These are phyloP conservation scores for Pseudorasbora parva DNA, from an alignment of 2,113 vertebrate species.

Conservation along the genomic window DNA sequence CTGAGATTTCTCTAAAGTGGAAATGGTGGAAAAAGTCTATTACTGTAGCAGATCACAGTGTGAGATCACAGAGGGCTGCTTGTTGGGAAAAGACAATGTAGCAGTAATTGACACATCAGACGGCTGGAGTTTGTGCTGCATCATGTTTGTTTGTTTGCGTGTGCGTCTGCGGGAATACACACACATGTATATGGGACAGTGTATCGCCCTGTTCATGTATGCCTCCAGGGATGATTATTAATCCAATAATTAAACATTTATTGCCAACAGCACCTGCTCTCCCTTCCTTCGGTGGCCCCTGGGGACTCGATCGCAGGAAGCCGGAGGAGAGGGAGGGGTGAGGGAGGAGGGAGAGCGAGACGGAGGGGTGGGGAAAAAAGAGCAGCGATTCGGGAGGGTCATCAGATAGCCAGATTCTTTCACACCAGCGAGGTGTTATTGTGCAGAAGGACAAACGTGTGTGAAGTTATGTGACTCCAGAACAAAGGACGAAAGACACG, in stretches of 20 bases:
- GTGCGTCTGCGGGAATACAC: slow-evolving; percentile 37
- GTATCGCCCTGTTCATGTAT: slow-evolving; percentile 57
- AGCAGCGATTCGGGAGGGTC: slow-evolving; percentile 75
- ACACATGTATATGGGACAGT: slow-evolving; percentile 62
- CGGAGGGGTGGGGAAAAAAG: slow-evolving; percentile 69
- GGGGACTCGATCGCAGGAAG: slow-evolving; percentile 66
- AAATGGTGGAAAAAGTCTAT: slow-evolving; percentile 11
- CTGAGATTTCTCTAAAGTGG: background rate
- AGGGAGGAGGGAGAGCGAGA: slow-evolving; percentile 53
- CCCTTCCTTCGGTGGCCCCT: slow-evolving; percentile 66
- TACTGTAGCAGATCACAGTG: slow-evolving; percentile 14
- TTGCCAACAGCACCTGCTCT: slow-evolving; percentile 89
- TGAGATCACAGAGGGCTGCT: slow-evolving; percentile 34
- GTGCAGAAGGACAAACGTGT: slow-evolving; percentile 64
- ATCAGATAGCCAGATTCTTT: slow-evolving; percentile 81
- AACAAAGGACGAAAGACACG: slow-evolving; percentile 74
- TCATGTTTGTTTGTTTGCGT: slow-evolving; percentile 55
- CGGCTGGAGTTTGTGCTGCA: slow-evolving; percentile 39
- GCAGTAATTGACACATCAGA: slow-evolving; percentile 59
- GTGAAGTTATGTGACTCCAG: slow-evolving; percentile 81
- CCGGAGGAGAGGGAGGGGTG: slow-evolving; percentile 48
- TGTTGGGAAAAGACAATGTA: slow-evolving; percentile 24
- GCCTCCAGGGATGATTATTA: slow-evolving; percentile 84
- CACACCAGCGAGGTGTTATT: slow-evolving; percentile 71
- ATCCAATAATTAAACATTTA: slow-evolving; percentile 92